Percentiles rank a stretch among this genome's conserved stretches.
Conservation (phyloP, 2,888 invertebrate genomes). For the Lordiphosa fenestrarum region DNA sequence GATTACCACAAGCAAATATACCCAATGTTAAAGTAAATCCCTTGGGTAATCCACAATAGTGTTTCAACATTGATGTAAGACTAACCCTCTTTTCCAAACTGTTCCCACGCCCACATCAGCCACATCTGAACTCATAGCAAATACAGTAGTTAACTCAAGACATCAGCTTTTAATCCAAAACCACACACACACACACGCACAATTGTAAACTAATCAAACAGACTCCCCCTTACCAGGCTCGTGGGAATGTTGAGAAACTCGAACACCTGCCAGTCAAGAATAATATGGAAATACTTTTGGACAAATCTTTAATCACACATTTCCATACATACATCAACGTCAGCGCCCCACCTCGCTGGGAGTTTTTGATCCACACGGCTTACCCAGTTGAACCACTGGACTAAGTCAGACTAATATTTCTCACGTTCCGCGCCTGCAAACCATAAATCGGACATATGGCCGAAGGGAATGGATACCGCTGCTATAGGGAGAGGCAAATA, state of each 20-base stretch:
- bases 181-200: conserved; percentile 27
- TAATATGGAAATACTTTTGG: conserved; percentile 42
- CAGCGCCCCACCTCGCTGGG: conserved; percentile 50
- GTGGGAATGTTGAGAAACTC: conserved; percentile 27
- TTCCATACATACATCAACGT: conserved; percentile 48
- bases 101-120: conserved; percentile 44
- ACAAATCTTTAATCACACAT: conserved; percentile 46
- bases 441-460: conserved; percentile 52
- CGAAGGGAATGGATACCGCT: conserved; percentile 10
- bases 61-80: conserved; percentile 16
- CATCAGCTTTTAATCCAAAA: conserved; percentile 56
- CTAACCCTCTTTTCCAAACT: conserved; percentile 7
- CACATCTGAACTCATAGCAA: conserved; percentile 23
- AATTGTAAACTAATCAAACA: conserved; percentile 37
- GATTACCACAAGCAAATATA: too few relatives aligned
- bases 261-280: conserved; percentile 48
- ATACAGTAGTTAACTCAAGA: conserved; percentile 54
- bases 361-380: conserved; percentile 67
- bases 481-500: conserved; percentile 17
- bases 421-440: conserved; percentile 53
- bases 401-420: conserved; percentile 69
- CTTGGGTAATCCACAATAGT: conserved; percentile 22
- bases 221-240: conserved; percentile 3
- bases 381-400: conserved; percentile 68
- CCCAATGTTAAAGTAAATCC: too few relatives aligned